Evolutionary conservation across 2,797 vertebrate species (phyloP).

Genomic region (Echiichthys vipera): DNA sequence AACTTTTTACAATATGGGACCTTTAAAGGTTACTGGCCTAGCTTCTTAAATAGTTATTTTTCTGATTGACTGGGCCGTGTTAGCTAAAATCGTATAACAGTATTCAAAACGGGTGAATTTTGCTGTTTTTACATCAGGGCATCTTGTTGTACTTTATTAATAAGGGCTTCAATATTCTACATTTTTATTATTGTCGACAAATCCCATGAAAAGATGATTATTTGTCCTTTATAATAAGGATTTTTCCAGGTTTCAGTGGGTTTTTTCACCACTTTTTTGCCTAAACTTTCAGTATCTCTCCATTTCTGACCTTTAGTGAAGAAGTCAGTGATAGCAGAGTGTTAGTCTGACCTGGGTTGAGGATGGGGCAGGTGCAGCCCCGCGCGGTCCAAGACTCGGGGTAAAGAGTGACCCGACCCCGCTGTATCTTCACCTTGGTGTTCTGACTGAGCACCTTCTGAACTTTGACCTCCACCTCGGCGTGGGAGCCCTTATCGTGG

Average conservation of each 20-base stretch:
- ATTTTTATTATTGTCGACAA: neutral
- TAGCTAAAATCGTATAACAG: too few species aligned
- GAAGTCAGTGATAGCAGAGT: neutral
- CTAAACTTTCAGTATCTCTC: neutral
- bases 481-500: conserved; percentile 96
- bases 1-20: too few species aligned
- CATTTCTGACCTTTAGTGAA: neutral
- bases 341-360: conserved; percentile 91
- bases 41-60: neutral
- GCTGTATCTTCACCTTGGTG: conserved; percentile 90
- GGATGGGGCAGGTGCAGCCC: conserved; percentile 96
- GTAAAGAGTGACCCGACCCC: conserved; percentile 90
- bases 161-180: neutral
- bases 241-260: neutral
- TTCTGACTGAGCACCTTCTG: conserved; percentile 94
- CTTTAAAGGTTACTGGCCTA: neutral
- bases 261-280: too few species aligned
- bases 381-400: conserved; percentile 97
- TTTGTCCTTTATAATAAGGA: neutral
- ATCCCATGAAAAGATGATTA: neutral
- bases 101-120: neutral
- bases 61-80: neutral
- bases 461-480: conserved; percentile 96
- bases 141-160: neutral
- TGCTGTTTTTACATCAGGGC: too few species aligned